Evolutionary conservation across 2,797 vertebrate genomes (phyloP).

Genomic region (Malacoraja senta): DNA sequence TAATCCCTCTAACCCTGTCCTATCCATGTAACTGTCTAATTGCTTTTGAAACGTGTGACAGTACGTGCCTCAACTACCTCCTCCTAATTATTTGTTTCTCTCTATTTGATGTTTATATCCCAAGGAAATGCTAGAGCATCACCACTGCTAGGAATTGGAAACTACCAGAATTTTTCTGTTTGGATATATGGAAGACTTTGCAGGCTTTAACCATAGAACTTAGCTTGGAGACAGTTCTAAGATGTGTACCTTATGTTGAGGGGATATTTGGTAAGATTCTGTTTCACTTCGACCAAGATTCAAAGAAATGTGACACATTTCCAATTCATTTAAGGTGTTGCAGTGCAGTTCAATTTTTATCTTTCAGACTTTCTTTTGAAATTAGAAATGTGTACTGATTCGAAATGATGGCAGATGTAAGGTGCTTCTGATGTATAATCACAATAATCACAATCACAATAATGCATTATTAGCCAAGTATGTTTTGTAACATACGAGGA

Average conservation of each 20-base stretch:
- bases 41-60: no score
- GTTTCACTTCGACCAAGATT: background rate
- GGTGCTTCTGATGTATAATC: background rate
- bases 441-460: no score
- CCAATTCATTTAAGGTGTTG: background rate
- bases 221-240: background rate
- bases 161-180: background rate
- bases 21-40: no score
- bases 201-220: background rate
- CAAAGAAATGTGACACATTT: background rate
- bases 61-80: no score
- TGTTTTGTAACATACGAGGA: no score
- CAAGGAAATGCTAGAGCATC: background rate
- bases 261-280: background rate
- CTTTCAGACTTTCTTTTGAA: background rate
- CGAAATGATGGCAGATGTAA: background rate
- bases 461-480: no score
- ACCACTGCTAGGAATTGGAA: background rate
- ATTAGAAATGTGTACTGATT: background rate
- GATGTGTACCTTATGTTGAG: background rate
- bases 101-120: background rate
- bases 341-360: background rate
- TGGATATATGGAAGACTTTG: background rate
- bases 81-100: no score
- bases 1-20: no score